These are phyloP conservation scores for Natator depressus DNA, from an alignment of 2,113 vertebrate genomes.

Conservation along the genomic window DNA sequence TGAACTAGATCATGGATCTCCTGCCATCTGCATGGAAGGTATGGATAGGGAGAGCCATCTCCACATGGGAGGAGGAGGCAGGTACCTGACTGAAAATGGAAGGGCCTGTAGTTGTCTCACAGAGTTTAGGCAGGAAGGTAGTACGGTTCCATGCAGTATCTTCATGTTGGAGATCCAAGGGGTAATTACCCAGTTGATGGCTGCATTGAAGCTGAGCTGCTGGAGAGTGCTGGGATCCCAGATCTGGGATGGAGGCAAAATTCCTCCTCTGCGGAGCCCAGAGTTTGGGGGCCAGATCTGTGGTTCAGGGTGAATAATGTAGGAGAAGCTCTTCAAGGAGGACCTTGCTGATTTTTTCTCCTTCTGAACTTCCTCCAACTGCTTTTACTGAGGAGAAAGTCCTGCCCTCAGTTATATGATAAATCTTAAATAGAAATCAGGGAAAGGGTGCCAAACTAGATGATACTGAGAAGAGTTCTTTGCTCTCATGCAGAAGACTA, in stretches of 20 bases:
- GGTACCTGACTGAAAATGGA: too few species aligned
- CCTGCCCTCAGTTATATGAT: conserved; percentile 30
- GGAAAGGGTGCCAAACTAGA: neutral
- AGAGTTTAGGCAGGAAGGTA: neutral
- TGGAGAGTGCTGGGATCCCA: neutral
- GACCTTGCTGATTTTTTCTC: neutral
- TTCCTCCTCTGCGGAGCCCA: neutral
- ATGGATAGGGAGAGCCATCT: neutral
- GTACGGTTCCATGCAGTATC: too few species aligned
- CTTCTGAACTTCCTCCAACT: neutral
- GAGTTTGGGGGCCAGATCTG: neutral
- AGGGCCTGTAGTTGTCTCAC: neutral
- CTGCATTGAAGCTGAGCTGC: neutral
- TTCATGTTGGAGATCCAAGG: neutral
- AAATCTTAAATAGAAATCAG: neutral
- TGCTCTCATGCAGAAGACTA: too few species aligned
- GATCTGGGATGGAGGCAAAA: neutral
- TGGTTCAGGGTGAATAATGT: neutral
- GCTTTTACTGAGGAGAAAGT: neutral
- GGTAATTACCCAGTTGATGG: neutral
- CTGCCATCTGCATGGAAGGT: neutral
- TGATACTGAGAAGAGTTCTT: neutral
- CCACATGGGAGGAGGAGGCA: neutral
- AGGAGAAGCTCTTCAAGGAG: neutral
- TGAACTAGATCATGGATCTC: neutral